These are phyloP conservation scores for Spicauda simplicius DNA, from an alignment of 2,888 invertebrate genomes.

Conservation along the genomic window DNA sequence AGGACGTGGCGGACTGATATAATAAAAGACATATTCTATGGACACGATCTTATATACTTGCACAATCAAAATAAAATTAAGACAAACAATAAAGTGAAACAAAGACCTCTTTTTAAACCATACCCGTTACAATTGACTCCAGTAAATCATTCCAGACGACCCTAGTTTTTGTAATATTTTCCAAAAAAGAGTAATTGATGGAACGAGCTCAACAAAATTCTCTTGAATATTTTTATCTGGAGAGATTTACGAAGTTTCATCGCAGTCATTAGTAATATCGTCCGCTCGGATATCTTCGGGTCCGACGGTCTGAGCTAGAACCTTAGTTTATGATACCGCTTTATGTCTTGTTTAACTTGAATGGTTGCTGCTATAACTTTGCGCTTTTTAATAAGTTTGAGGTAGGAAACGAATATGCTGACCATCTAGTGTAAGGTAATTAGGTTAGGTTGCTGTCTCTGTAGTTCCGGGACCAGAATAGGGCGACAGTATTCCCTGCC, in stretches of 20 bases:
- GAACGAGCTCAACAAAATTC: slow-evolving; percentile 34
- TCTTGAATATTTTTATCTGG: slow-evolving; percentile 36
- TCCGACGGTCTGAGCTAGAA: slow-evolving; percentile 11
- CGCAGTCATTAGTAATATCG: slow-evolving; percentile 34
- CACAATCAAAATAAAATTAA: background rate
- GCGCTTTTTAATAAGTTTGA: too few relatives aligned
- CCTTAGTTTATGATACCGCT: background rate
- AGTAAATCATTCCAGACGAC: slow-evolving; percentile 30
- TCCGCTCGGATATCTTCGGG: slow-evolving; percentile 35
- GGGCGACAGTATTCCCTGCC: too few relatives aligned
- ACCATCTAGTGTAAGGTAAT: too few relatives aligned
- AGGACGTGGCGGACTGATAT: too few relatives aligned
- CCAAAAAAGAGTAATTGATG: slow-evolving; percentile 36
- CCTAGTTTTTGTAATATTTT: slow-evolving; percentile 35
- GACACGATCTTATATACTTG: too few relatives aligned
- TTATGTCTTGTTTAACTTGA: background rate
- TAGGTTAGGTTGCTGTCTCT: too few relatives aligned
- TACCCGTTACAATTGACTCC: slow-evolving; percentile 30
- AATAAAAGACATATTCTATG: too few relatives aligned
- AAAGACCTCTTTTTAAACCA: slow-evolving; percentile 5
- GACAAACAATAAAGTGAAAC: background rate
- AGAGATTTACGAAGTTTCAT: slow-evolving; percentile 29
- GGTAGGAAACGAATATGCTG: too few relatives aligned
- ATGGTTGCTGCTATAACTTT: too few relatives aligned
- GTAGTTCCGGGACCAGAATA: too few relatives aligned